Conservation (phyloP, 2,113 vertebrate species). For the Ammospiza caudacuta region DNA sequence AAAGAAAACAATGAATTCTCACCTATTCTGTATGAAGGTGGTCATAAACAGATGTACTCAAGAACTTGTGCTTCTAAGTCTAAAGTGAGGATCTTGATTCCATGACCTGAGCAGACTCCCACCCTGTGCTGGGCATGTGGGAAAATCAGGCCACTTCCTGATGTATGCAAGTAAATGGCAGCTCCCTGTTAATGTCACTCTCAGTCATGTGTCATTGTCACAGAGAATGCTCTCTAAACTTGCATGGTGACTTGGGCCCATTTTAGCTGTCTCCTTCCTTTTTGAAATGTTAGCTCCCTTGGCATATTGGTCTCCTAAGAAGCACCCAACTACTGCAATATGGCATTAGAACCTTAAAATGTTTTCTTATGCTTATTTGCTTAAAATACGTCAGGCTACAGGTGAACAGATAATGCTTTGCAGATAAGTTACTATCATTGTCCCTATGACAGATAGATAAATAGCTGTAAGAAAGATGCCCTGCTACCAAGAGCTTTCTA, state of each 20-base stretch:
- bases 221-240: slow-evolving; percentile 43
- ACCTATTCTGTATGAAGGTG: not conserved
- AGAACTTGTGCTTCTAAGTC: not conserved
- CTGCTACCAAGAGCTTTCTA: slow-evolving; percentile 42
- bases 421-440: slow-evolving; percentile 36
- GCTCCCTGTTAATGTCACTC: not conserved
- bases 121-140: not conserved
- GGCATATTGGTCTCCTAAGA: slow-evolving; percentile 28
- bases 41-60: not conserved
- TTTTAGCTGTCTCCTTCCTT: slow-evolving; percentile 46
- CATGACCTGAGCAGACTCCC: not conserved
- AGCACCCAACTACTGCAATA: not conserved
- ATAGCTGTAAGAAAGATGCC: slow-evolving; percentile 45
- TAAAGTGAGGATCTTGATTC: not conserved
- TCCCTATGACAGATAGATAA: slow-evolving; percentile 51
- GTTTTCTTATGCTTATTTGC: not conserved
- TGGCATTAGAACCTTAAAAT: not conserved
- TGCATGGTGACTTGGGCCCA: not conserved
- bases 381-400: slow-evolving; percentile 56
- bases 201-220: not conserved
- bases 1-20: not conserved
- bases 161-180: not conserved
- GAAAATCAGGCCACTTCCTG: not conserved
- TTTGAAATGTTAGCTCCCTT: slow-evolving; percentile 16
- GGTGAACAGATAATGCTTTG: slow-evolving; percentile 47